A percentile compares a stretch with the other conserved stretches of the same genome.
phyloP scores from a whole-genome alignment of 2,113 vertebrate genomes.

The Sinocyclocheilus anshuiensis region DNA sequence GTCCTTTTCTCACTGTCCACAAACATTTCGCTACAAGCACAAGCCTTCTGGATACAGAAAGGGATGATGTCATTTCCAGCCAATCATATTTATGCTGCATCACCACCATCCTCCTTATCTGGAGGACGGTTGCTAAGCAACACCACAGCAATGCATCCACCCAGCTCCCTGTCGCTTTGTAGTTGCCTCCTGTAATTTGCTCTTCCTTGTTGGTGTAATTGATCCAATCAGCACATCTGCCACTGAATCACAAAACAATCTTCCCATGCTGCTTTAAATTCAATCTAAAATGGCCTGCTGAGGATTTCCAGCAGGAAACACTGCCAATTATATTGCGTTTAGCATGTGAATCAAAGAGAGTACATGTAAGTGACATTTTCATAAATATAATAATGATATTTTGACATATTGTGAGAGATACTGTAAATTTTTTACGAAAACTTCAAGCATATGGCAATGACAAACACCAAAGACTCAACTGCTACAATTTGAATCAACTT shows the following conservation, averaged over 20 bases:
- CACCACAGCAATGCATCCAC: slow-evolving; percentile 68
- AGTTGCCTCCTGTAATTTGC: slow-evolving; percentile 63
- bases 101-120: slow-evolving; percentile 69
- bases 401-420: not conserved
- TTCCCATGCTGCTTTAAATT: slow-evolving; percentile 17
- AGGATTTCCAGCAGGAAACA: slow-evolving; percentile 3
- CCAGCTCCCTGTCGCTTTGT: slow-evolving; percentile 65
- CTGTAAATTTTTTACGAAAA: not conserved
- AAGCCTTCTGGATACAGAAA: slow-evolving; percentile 61
- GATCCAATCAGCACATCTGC: slow-evolving; percentile 63
- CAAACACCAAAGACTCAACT: not conserved
- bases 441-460: not conserved
- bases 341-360: not conserved
- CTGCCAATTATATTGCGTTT: not conserved
- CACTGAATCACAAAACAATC: slow-evolving; percentile 51
- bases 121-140: slow-evolving; percentile 73
- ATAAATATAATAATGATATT: not conserved
- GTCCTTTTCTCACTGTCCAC: slow-evolving; percentile 67
- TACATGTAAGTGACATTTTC: not conserved
- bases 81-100: slow-evolving; percentile 79
- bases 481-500: not conserved
- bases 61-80: slow-evolving; percentile 78
- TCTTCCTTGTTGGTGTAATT: slow-evolving; percentile 65
- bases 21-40: slow-evolving; percentile 69
- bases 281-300: not conserved